A percentile compares a stretch with the other conserved stretches of the same genome.
phyloP scores from a whole-genome alignment of 2,888 invertebrate genomes.

The Alloscopus bannaensis region DNA sequence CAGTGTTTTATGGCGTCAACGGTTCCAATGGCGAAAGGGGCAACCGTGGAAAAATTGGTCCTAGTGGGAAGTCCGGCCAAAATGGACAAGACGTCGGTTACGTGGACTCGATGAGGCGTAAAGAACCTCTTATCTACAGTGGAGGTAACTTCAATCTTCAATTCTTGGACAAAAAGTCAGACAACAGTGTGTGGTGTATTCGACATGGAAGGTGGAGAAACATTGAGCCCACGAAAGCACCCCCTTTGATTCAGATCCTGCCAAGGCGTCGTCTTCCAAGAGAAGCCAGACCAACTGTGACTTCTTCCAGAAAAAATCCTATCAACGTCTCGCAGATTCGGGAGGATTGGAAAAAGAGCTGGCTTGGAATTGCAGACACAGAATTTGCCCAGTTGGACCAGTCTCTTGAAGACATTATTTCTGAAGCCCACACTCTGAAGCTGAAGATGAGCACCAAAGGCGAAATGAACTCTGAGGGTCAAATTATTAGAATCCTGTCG shows the following conservation, averaged over 20 bases:
- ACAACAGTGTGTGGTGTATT: background rate
- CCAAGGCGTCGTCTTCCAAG: background rate
- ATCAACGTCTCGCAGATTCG: background rate
- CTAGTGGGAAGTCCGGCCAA: background rate
- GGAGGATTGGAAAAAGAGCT: background rate
- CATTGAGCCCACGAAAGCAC: background rate
- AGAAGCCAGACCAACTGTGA: conserved; percentile 1
- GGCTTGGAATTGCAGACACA: background rate
- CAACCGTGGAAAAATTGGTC: background rate
- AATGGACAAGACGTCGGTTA: conserved; percentile 17
- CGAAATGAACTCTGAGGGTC: background rate
- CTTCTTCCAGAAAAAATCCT: conserved; percentile 1
- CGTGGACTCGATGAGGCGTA: conserved; percentile 1
- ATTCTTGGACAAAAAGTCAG: background rate
- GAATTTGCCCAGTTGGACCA: background rate
- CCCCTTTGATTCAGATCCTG: background rate
- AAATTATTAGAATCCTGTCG: too few relatives aligned
- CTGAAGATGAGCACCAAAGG: too few relatives aligned
- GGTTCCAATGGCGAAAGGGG: background rate
- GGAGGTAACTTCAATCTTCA: too few relatives aligned
- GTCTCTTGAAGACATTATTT: background rate
- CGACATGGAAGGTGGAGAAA: background rate
- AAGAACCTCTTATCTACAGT: too few relatives aligned
- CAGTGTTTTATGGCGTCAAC: background rate
- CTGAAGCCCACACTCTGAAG: background rate